Conservation (phyloP, 2,797 vertebrate genomes). For the Chaunax sp. region DNA sequence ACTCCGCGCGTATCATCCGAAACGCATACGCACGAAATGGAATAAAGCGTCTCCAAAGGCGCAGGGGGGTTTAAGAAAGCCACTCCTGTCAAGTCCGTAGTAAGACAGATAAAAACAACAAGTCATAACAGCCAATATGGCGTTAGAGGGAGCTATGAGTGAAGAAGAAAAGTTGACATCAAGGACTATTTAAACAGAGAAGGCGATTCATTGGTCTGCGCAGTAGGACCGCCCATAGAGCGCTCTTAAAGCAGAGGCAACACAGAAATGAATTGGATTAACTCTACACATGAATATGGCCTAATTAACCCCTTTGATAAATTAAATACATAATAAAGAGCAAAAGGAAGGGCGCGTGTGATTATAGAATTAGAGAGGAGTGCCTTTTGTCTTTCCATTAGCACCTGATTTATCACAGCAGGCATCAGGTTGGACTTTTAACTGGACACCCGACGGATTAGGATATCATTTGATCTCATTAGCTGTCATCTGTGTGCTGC, state of each 20-base stretch:
- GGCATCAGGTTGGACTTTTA: conserved; percentile 1
- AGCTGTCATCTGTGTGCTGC: background rate
- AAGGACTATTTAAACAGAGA: conserved; percentile 93
- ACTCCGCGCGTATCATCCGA: conserved; percentile 71
- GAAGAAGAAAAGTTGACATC: conserved; percentile 88
- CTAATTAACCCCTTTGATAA: conserved; percentile 28
- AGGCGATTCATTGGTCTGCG: conserved; percentile 85
- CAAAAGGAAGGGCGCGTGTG: background rate
- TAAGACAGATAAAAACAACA: conserved; percentile 75
- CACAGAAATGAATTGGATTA: conserved; percentile 40
- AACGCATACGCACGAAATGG: conserved; percentile 47
- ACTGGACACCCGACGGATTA: background rate
- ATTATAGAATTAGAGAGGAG: background rate
- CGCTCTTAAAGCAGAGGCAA: conserved; percentile 67
- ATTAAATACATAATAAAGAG: background rate
- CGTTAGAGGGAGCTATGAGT: conserved; percentile 88
- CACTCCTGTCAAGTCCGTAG: conserved; percentile 83
- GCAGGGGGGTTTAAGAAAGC: conserved; percentile 48
- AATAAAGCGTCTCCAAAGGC: conserved; percentile 48
- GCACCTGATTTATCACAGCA: background rate
- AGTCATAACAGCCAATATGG: conserved; percentile 92
- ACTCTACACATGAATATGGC: conserved; percentile 32
- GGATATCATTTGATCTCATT: conserved; percentile 14
- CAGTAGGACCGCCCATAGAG: conserved; percentile 83
- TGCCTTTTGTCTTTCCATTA: conserved; percentile 10